Percentiles rank a stretch among this genome's conserved stretches.
These are phyloP conservation scores for Plectrocnemia conspersa DNA, from an alignment of 1,140 invertebrate species.

Conservation along the genomic window DNA sequence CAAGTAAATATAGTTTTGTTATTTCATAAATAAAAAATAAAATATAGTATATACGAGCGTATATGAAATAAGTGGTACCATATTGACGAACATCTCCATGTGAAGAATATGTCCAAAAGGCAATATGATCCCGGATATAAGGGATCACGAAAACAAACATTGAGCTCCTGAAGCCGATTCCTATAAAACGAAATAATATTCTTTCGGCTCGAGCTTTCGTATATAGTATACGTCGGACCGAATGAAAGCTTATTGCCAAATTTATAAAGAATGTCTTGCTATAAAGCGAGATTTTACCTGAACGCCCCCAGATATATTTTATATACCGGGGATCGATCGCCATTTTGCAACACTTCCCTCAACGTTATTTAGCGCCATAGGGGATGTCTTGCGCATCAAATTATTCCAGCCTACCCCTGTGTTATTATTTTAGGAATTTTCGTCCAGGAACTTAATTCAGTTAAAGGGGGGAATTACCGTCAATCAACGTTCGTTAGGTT, in stretches of 20 bases:
- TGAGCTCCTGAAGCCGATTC: constrained; percentile 10
- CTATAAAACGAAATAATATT: constrained; percentile 17
- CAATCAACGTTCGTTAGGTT: constrained; percentile 33
- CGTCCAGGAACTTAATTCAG: constrained; percentile 22
- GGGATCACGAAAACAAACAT: constrained; percentile 14
- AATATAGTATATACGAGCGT: not conserved
- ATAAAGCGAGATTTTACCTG: too few relatives aligned
- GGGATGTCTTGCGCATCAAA: too few relatives aligned
- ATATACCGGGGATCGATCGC: not conserved
- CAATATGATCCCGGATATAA: constrained; percentile 11
- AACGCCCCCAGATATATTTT: not conserved
- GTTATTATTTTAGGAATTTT: constrained; percentile 6
- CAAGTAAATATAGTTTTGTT: too few relatives aligned
- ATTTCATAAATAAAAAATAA: not conserved
- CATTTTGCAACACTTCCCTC: not conserved
- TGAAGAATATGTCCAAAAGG: constrained; percentile 4
- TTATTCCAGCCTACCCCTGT: too few relatives aligned
- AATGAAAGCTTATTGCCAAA: constrained; percentile 8
- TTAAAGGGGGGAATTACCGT: constrained; percentile 19
- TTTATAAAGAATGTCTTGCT: not conserved
- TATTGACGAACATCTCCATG: constrained; percentile 3
- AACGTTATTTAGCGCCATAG: too few relatives aligned
- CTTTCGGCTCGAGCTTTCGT: constrained; percentile 1
- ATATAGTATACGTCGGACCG: not conserved
- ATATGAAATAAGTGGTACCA: not conserved